phyloP scores from a whole-genome alignment of 2,113 vertebrate genomes.

The Prinia subflava region DNA sequence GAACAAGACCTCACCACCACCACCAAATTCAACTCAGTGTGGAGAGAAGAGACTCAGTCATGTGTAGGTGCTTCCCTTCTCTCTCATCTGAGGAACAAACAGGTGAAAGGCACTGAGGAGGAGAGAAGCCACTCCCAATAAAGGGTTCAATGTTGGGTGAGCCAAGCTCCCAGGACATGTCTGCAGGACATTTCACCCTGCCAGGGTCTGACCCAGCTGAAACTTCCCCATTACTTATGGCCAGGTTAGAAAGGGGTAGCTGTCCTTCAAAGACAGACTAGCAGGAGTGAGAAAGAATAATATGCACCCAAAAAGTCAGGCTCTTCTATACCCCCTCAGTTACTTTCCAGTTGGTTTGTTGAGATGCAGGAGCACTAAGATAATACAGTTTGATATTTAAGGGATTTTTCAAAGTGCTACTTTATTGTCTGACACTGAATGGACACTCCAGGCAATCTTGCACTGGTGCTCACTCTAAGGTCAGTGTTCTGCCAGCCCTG shows the following conservation, averaged over 20 bases:
- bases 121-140: neutral
- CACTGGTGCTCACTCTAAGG: neutral
- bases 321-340: neutral
- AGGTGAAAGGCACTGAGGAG: neutral
- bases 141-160: neutral
- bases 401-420: neutral
- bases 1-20: neutral
- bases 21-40: neutral
- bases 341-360: neutral
- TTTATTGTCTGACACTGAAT: neutral
- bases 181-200: neutral
- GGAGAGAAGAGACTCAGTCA: neutral
- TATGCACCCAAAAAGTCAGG: rapidly evolving
- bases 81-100: neutral
- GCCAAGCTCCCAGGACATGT: neutral
- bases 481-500: neutral
- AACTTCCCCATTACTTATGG: neutral
- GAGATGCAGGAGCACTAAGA: neutral
- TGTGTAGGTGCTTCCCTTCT: neutral
- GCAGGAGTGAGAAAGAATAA: neutral
- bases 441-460: neutral
- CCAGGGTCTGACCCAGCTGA: neutral
- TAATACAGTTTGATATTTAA: neutral
- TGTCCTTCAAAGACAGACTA: neutral
- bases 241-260: neutral